Conservation (phyloP, 2,113 vertebrate genomes). For the Monopterus albus region DNA sequence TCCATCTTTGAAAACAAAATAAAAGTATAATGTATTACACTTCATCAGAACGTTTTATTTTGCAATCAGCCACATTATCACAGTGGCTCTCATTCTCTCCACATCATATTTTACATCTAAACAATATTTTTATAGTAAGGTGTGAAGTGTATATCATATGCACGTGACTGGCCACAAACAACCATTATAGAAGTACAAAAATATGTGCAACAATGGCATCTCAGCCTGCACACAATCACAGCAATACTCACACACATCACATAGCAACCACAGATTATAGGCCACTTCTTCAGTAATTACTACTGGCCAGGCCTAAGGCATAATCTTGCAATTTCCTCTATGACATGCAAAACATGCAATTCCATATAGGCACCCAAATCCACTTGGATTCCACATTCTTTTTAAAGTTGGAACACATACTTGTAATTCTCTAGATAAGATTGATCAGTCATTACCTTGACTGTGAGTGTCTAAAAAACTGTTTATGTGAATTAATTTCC, state of each 20-base stretch:
- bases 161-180: constrained; percentile 39
- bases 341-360: constrained; percentile 69
- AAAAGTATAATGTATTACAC: background rate
- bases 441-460: constrained; percentile 54
- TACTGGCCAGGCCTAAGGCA: constrained; percentile 78
- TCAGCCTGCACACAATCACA: constrained; percentile 60
- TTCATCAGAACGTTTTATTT: background rate
- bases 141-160: constrained; percentile 37
- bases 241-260: constrained; percentile 77
- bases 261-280: constrained; percentile 82
- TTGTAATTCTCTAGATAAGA: constrained; percentile 62
- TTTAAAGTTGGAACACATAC: constrained; percentile 44
- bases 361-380: constrained; percentile 53
- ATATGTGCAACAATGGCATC: constrained; percentile 70
- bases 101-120: background rate
- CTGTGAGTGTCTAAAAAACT: constrained; percentile 19
- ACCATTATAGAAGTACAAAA: constrained; percentile 52
- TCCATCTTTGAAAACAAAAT: constrained; percentile 8
- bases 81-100: background rate
- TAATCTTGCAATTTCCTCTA: constrained; percentile 83
- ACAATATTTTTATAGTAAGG: constrained; percentile 19
- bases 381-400: constrained; percentile 25
- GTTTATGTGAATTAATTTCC: constrained; percentile 45
- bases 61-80: background rate
- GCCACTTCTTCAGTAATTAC: constrained; percentile 81